Evolutionary conservation across 2,797 vertebrate genomes (phyloP), one percentile per base, ranked within the genome.

Genomic region (Paratrypauchen microcephalus): DNA sequence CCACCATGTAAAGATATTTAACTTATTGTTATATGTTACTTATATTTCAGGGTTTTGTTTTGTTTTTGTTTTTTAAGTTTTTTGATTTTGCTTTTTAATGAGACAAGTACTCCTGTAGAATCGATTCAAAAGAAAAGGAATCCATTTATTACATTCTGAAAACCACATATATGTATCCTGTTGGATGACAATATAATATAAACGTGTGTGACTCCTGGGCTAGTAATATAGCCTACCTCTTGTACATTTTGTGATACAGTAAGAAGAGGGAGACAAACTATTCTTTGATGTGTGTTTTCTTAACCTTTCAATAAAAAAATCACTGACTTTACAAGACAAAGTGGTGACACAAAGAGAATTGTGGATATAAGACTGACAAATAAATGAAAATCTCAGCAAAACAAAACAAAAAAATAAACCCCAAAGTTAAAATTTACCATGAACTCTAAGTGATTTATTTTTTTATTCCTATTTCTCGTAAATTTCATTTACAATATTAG

Each of bases 301-400:
- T 83, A 88, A 74, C 91, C 88, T 91, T 92, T 91, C 90, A 92
- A 79, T 92, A 93, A 57, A 57, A 57, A 28, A 95, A 94, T 95
- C 93, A 93, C 91, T 90, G 91, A 93, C 93, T 94, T 94, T 92
- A 93, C 93, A 89, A 92, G 90, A 95, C 93, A 89, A 87, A 80
- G 81, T 88, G 83, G 82, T 84, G 83, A 91, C 82, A 78, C 4
- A 82, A 86, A 78, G 68, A 86, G 85, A 79, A 84, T 76, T 71
- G 84, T 88, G 84, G 78, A 88, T 77, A 86, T 83, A 82, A 80
- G 75, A 89, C 81, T 78, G 81, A 88, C 69, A 83, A 15, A 45
- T 76, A 84, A 87, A 87, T 83, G 81, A 77, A 91, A 88, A 87
- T 90, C 89, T 93, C 91, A 90, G 86, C 89, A 90, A 91, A 67